phyloP scores from a whole-genome alignment of 2,113 vertebrate species.

The Atrichornis clamosus region DNA sequence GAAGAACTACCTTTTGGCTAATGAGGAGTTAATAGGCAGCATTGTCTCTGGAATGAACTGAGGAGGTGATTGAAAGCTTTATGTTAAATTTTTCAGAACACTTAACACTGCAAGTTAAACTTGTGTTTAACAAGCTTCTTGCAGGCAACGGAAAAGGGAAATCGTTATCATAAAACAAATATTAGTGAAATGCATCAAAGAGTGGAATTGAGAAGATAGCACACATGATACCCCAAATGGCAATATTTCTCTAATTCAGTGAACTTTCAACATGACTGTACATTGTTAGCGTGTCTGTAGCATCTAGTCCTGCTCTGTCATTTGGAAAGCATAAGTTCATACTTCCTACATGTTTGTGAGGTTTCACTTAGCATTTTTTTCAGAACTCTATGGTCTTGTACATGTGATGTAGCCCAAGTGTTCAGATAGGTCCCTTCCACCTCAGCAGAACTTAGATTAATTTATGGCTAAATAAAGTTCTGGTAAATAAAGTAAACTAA shows the following conservation, averaged over 20 bases:
- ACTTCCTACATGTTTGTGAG: rapidly evolving
- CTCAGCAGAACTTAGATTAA: background rate
- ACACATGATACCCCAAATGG: background rate
- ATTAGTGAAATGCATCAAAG: background rate
- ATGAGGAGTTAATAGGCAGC: background rate
- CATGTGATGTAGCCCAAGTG: background rate
- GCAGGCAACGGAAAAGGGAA: background rate
- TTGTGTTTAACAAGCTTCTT: background rate
- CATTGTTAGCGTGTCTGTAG: rapidly evolving
- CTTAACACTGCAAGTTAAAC: background rate
- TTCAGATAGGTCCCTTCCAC: background rate
- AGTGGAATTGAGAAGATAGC: background rate
- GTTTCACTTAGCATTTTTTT: rapidly evolving
- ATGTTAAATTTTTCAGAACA: background rate
- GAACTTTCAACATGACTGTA: background rate
- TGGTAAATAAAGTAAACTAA: background rate
- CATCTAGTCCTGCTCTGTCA: background rate
- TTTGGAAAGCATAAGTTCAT: background rate
- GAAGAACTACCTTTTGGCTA: background rate
- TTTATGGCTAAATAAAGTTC: background rate
- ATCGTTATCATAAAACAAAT: background rate
- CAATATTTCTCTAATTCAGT: background rate
- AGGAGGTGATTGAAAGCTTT: background rate
- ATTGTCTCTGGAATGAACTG: background rate
- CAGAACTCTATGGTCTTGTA: background rate